Base-by-base conservation (phyloP, 1,140 invertebrate species). In the Drosophila parabipectinata region DNA sequence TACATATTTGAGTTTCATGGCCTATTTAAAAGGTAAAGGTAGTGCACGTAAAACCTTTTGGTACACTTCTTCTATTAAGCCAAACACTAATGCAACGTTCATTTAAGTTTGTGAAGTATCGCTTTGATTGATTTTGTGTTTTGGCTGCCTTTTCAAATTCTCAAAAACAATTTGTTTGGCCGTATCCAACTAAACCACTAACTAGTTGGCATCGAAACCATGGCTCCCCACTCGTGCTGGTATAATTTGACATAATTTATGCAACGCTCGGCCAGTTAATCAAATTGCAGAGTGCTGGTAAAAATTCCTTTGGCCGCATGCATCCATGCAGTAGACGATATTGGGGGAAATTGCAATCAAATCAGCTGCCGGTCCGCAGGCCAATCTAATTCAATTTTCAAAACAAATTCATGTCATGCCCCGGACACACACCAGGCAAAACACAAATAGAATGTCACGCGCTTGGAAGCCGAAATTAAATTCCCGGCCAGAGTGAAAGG, bases 341-440 rank as follows among this genome's bases (percentile, higher is more conserved):
- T 50, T 37, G 45, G 56, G 68, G 62, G 50, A 54, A 85, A 85
- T 78, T 82, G 82, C 82, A 85, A 85, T 85, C 82, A 85, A 85
- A 85, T 87, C 82, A 87, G 83, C 82, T 82, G 64, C 82, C 71
- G 82, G 64, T 76, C 78, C 57, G 58, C 77, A 57, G 69, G 74
- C 78, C 83, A 82, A 87, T 85, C 82, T 85, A 85, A 85, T 85
- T 87, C 83, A 85, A 85, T 83, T 84, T 76, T 81, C 59, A 62
- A 78, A 82, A 78, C 82, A 85, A 85, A 85, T 82, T 85, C 82
- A 75, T 87, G 78, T 77, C 63, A 59, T 62, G 66, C 37, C 53
- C 45, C 32, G 55, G 57, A 60, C 61, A 68, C 78, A 66, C 41
- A 18, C 4, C 12, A 41, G n/a, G 14, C 14, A 50, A 41, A 74